Evolutionary conservation across 2,113 vertebrate genomes (phyloP).

Genomic region (Leptosomus discolor): DNA sequence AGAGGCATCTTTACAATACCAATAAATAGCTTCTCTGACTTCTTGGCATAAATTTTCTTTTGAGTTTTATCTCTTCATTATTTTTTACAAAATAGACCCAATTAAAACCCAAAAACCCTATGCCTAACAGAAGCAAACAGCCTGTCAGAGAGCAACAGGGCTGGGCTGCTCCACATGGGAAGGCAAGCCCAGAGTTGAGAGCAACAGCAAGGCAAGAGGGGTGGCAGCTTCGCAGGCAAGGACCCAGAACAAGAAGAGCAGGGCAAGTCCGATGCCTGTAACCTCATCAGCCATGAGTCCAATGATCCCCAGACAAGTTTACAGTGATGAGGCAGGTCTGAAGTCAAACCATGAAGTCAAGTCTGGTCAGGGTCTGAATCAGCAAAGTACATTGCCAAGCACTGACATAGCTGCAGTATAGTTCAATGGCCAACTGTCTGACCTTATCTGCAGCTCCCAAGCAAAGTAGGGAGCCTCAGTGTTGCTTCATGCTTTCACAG

Average conservation of each 20-base stretch:
- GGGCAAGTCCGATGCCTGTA: not conserved
- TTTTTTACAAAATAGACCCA: not conserved
- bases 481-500: not conserved
- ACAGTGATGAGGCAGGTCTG: not conserved
- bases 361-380: not conserved
- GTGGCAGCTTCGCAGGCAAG: too few species aligned
- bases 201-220: not conserved
- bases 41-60: not conserved
- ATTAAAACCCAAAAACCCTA: not conserved
- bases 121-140: not conserved
- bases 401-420: not conserved
- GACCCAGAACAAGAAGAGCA: not conserved
- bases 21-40: not conserved
- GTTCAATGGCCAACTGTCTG: not conserved
- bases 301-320: not conserved
- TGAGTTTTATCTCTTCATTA: not conserved
- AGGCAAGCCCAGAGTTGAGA: not conserved
- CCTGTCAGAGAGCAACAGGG: too few species aligned
- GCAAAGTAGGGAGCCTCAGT: not conserved
- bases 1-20: not conserved
- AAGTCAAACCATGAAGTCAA: not conserved
- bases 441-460: not conserved
- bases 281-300: not conserved
- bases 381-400: not conserved
- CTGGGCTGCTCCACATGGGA: accelerated